These are phyloP conservation scores for Idaea dimidiata DNA, from an alignment of 2,888 invertebrate genomes.

Conservation along the genomic window DNA sequence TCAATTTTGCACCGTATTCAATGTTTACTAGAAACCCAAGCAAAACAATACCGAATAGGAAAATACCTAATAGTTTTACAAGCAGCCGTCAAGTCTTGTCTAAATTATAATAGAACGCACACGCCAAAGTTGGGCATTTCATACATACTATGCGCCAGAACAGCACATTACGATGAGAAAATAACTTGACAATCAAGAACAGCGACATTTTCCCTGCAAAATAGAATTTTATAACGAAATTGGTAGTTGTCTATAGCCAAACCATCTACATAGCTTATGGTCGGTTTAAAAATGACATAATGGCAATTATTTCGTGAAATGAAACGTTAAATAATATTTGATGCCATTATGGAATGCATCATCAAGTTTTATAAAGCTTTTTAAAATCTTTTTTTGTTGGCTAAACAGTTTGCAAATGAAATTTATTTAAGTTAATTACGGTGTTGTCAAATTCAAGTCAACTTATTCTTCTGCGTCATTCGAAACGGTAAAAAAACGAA, in stretches of 20 bases:
- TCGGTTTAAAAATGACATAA: background rate
- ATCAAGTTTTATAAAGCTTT: background rate
- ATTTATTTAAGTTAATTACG: background rate
- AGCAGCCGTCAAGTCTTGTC: constrained; percentile 77
- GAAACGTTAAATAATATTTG: background rate
- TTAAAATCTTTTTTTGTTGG: background rate
- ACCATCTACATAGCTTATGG: constrained; percentile 45
- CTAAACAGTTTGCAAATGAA: background rate
- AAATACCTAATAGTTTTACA: constrained; percentile 70
- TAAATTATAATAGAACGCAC: constrained; percentile 78
- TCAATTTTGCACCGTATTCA: constrained; percentile 67
- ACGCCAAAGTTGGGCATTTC: constrained; percentile 75
- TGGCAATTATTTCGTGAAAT: background rate
- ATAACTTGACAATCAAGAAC: constrained; percentile 79
- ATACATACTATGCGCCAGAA: constrained; percentile 80
- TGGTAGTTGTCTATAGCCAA: constrained; percentile 43
- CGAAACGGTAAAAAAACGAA: background rate
- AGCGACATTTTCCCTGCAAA: constrained; percentile 78
- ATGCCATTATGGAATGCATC: background rate
- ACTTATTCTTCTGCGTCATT: background rate
- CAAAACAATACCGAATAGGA: constrained; percentile 56
- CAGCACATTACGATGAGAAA: constrained; percentile 80
- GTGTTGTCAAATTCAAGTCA: background rate
- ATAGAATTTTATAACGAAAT: constrained; percentile 66
- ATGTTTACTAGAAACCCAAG: constrained; percentile 73